These are phyloP conservation scores for Drosophila kanapiae DNA, from an alignment of 1,140 invertebrate genomes.

Conservation along the genomic window DNA sequence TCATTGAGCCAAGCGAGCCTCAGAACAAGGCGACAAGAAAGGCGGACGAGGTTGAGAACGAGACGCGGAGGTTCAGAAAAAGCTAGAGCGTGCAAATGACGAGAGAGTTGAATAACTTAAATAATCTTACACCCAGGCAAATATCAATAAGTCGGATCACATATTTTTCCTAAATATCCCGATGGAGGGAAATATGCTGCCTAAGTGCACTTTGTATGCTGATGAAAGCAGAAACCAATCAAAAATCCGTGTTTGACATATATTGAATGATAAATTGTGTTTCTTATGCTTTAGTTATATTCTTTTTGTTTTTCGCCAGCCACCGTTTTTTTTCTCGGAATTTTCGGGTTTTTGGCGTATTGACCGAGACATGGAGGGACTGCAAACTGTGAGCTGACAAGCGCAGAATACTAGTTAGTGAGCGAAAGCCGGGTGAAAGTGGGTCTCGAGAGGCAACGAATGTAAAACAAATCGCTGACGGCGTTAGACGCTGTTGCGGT, in stretches of 20 bases:
- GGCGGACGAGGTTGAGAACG: no score
- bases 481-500: slow-evolving; percentile 43
- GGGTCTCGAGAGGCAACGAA: slow-evolving; percentile 41
- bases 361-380: not conserved
- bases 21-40: no score
- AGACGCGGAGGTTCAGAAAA: no score
- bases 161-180: not conserved
- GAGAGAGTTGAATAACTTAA: no score
- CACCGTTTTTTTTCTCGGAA: not conserved
- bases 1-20: no score
- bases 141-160: not conserved
- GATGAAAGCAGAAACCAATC: slow-evolving; percentile 49
- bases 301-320: not conserved
- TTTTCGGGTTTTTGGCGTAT: slow-evolving; percentile 8
- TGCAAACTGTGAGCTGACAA: slow-evolving; percentile 9
- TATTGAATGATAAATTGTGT: slow-evolving; percentile 36
- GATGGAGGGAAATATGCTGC: slow-evolving; percentile 10
- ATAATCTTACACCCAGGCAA: not conserved
- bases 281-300: slow-evolving; percentile 8
- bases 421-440: not conserved
- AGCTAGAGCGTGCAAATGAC: no score
- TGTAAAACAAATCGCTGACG: slow-evolving; percentile 48
- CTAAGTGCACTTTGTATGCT: slow-evolving; percentile 8
- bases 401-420: not conserved
- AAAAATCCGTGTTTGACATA: slow-evolving; percentile 47